Evolutionary conservation across 1,140 invertebrate species (phyloP).

Genomic region (Platyura marginata): DNA sequence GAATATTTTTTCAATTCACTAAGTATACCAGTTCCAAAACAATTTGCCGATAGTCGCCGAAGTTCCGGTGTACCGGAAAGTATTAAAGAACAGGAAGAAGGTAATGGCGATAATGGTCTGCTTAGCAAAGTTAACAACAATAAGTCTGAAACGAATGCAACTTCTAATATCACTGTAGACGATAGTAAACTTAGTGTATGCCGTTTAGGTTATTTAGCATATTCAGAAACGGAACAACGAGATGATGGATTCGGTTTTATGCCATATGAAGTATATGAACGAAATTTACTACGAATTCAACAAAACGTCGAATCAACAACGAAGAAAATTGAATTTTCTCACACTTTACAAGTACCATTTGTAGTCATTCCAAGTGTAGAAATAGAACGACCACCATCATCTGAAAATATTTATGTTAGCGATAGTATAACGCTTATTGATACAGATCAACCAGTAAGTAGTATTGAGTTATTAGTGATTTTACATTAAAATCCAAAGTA

Average conservation of each 20-base stretch:
- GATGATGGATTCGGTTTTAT: conserved; percentile 18
- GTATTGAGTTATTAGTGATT: too few relatives aligned
- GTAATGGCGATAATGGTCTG: not conserved
- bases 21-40: conserved; percentile 42
- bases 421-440: conserved; percentile 37
- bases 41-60: conserved; percentile 53
- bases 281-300: conserved; percentile 16
- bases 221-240: conserved; percentile 14
- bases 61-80: conserved; percentile 39
- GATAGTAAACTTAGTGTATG: not conserved
- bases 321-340: not conserved
- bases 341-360: conserved; percentile 1
- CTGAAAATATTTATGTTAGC: conserved; percentile 19
- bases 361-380: not conserved
- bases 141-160: not conserved
- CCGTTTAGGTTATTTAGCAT: conserved; percentile 11
- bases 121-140: not conserved
- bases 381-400: conserved; percentile 1
- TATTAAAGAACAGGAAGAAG: conserved; percentile 18
- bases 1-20: conserved; percentile 30
- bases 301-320: conserved; percentile 2
- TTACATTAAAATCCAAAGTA: too few relatives aligned
- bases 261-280: conserved; percentile 22
- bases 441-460: conserved; percentile 27
- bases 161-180: not conserved